Conservation (phyloP, 35 echinoderm and acorn worm species). For the Ophioderma brevispina region DNA sequence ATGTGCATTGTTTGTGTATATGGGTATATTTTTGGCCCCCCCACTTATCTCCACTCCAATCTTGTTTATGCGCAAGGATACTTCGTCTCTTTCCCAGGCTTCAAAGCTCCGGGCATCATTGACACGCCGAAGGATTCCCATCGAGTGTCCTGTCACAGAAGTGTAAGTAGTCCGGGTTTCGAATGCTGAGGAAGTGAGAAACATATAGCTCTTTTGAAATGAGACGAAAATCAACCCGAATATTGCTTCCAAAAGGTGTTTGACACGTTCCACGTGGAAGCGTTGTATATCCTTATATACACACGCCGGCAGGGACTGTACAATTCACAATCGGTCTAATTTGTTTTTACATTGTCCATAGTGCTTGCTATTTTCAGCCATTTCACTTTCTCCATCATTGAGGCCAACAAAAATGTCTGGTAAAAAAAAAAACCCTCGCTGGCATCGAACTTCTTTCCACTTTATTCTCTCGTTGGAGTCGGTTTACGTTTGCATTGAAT, state of each 20-base stretch:
- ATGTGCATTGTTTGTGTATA: too few species aligned
- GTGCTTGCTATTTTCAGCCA: constrained; percentile 7
- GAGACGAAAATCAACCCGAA: not conserved
- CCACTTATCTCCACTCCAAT: too few species aligned
- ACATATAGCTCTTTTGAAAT: too few species aligned
- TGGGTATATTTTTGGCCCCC: too few species aligned
- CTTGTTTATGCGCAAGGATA: too few species aligned
- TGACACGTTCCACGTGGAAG: not conserved
- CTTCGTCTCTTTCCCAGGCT: too few species aligned
- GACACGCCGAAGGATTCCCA: too few species aligned
- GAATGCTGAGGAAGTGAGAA: too few species aligned
- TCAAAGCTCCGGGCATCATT: too few species aligned
- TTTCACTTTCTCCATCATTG: not conserved
- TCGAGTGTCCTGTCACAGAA: too few species aligned
- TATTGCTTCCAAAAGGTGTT: not conserved
- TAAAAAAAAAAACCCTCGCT: too few species aligned
- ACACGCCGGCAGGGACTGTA: not conserved
- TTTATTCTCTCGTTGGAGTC: not conserved
- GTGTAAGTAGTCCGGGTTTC: too few species aligned
- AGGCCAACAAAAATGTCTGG: not conserved
- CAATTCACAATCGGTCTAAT: not conserved
- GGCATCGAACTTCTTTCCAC: not conserved
- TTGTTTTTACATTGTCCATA: not conserved
- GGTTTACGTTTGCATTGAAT: not conserved
- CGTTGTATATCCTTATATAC: not conserved